Conservation (phyloP, 1,140 invertebrate species). For the Sarcophaga peregrina region DNA sequence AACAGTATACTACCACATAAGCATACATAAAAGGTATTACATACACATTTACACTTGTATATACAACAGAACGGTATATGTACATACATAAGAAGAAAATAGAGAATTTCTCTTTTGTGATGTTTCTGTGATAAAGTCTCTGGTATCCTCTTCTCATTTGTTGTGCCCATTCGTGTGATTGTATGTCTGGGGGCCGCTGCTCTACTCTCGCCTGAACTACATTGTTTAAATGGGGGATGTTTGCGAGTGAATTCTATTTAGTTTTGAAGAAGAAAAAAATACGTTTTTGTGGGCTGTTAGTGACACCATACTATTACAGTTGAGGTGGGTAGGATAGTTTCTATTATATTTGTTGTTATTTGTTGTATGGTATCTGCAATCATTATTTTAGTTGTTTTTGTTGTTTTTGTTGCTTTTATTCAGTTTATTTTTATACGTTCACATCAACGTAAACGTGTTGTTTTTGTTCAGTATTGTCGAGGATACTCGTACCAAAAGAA, state of each 20-base stretch:
- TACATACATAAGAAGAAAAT: background rate
- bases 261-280: too few relatives aligned
- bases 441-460: background rate
- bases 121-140: constrained; percentile 35
- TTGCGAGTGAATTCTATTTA: too few relatives aligned
- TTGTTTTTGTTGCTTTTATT: constrained; percentile 3
- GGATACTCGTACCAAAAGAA: constrained; percentile 18
- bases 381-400: constrained; percentile 35
- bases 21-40: constrained; percentile 9
- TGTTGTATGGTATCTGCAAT: constrained; percentile 41
- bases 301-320: background rate
- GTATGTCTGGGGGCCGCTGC: too few relatives aligned
- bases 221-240: background rate
- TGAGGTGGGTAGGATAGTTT: background rate
- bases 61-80: too few relatives aligned
- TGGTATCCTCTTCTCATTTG: constrained; percentile 32
- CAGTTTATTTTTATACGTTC: background rate
- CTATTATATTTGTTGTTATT: background rate
- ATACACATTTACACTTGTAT: background rate
- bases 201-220: too few relatives aligned
- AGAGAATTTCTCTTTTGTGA: constrained; percentile 13
- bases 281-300: constrained; percentile 2
- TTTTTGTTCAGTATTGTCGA: background rate
- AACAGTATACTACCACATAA: background rate
- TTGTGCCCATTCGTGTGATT: background rate